These are phyloP conservation scores for Grus americana DNA, from an alignment of 2,113 vertebrate genomes.

Conservation along the genomic window DNA sequence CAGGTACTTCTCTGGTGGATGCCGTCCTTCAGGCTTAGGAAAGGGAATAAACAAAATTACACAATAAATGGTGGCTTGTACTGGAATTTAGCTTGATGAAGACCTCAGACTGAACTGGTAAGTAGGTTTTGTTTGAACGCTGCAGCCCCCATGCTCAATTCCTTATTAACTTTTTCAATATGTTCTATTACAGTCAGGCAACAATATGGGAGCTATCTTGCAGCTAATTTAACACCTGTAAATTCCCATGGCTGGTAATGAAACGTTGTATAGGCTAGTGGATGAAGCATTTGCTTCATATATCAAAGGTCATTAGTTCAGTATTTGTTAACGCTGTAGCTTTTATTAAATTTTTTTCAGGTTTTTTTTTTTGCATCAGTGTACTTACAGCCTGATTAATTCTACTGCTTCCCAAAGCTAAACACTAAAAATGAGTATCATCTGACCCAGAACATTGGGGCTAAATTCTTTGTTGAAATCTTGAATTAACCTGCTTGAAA, in stretches of 20 bases:
- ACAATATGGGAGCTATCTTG: constrained; percentile 51
- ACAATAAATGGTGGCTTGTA: accelerated
- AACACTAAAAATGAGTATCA: background rate
- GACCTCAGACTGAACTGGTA: constrained; percentile 33
- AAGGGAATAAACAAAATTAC: background rate
- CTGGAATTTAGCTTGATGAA: background rate
- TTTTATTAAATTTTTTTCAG: constrained; percentile 42
- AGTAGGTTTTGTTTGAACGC: background rate
- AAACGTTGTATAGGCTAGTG: background rate
- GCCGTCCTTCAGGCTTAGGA: background rate
- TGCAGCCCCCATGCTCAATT: background rate
- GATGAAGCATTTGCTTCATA: constrained; percentile 47
- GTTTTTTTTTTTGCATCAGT: background rate
- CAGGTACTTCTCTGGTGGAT: background rate
- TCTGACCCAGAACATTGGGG: background rate
- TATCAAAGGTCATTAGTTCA: constrained; percentile 63
- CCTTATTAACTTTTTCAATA: constrained; percentile 61
- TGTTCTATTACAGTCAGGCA: constrained; percentile 23
- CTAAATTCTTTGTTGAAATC: constrained; percentile 8
- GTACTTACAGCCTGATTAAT: constrained; percentile 10
- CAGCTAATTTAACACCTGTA: constrained; percentile 67
- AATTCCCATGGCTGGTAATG: constrained; percentile 58
- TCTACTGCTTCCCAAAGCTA: constrained; percentile 4
- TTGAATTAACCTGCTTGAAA: background rate
- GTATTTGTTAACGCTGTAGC: constrained; percentile 13